phyloP scores from a whole-genome alignment of 1,140 invertebrate genomes.

The Diabrotica undecimpunctata region DNA sequence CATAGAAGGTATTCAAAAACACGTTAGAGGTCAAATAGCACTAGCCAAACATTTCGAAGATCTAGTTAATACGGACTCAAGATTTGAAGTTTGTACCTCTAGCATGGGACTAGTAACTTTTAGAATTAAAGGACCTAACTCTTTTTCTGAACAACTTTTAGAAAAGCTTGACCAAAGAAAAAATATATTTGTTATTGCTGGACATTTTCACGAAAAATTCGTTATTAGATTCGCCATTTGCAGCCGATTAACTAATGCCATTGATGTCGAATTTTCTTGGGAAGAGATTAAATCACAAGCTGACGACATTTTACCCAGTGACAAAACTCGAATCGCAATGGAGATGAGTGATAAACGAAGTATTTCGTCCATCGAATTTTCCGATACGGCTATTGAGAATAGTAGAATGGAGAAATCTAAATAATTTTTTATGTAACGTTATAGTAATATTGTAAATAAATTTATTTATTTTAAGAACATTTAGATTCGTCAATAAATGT shows the following conservation, averaged over 20 bases:
- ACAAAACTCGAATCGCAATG: conserved; percentile 4
- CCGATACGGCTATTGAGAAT: conserved; percentile 19
- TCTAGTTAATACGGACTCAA: conserved; percentile 62
- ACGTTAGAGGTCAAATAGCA: conserved; percentile 73
- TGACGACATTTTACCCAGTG: conserved; percentile 41
- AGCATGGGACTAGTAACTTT: conserved; percentile 86
- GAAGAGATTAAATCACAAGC: conserved; percentile 66
- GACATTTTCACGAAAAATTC: conserved; percentile 61
- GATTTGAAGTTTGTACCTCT: conserved; percentile 63
- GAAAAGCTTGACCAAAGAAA: conserved; percentile 72
- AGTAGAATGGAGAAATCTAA: conserved; percentile 49
- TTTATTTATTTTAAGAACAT: conserved; percentile 6
- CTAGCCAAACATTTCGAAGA: conserved; percentile 76
- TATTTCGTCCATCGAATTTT: conserved; percentile 23
- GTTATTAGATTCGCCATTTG: conserved; percentile 84
- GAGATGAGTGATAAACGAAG: conserved; percentile 18
- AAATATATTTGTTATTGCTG: conserved; percentile 81
- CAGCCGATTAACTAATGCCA: conserved; percentile 62
- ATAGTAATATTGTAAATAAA: conserved; percentile 6
- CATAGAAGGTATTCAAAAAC: conserved; percentile 71
- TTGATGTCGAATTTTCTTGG: conserved; percentile 81
- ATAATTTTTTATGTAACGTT: conserved; percentile 30
- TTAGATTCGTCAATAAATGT: neutral
- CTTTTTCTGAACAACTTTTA: conserved; percentile 69
- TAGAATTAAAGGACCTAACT: conserved; percentile 74